Conservation (phyloP, 1,140 invertebrate species). For the Drosophila sp. region DNA sequence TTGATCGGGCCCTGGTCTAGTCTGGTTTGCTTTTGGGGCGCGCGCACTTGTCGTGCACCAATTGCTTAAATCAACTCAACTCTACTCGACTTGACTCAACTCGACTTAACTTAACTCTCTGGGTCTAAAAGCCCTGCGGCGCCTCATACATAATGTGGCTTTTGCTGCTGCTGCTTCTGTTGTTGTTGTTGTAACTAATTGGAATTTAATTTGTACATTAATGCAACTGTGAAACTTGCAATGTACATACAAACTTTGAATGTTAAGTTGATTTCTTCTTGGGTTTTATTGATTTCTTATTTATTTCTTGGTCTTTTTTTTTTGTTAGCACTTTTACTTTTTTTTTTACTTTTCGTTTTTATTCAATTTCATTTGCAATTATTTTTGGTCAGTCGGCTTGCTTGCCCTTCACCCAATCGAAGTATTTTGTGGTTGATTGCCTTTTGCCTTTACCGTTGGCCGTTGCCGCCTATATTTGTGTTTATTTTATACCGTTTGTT, state of each 20-base stretch:
- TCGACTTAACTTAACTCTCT: too few relatives aligned
- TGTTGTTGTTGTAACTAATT: slow-evolving; percentile 52
- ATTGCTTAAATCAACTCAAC: not conserved
- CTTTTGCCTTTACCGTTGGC: not conserved
- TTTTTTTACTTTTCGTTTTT: slow-evolving; percentile 47
- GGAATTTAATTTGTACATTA: slow-evolving; percentile 62
- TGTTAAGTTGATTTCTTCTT: slow-evolving; percentile 40
- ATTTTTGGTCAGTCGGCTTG: slow-evolving; percentile 29
- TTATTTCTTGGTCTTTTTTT: slow-evolving; percentile 26
- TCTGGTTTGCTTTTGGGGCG: slow-evolving; percentile 12
- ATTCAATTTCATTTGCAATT: slow-evolving; percentile 54
- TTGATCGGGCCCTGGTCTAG: slow-evolving; percentile 19
- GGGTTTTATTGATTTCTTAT: slow-evolving; percentile 20
- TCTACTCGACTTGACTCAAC: too few relatives aligned
- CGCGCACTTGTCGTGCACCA: slow-evolving; percentile 51
- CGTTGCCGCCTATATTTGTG: slow-evolving; percentile 11
- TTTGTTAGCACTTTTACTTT: slow-evolving; percentile 52
- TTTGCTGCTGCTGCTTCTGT: too few relatives aligned
- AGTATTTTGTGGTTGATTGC: slow-evolving; percentile 22
- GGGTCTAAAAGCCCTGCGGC: slow-evolving; percentile 12
- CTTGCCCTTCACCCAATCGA: slow-evolving; percentile 43
- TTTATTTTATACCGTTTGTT: slow-evolving; percentile 17
- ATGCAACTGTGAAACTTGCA: slow-evolving; percentile 53
- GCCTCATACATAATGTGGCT: slow-evolving; percentile 35
- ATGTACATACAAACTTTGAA: slow-evolving; percentile 39